Base-by-base conservation (phyloP, 1,140 invertebrate genomes). In the Dendrolimus kikuchii region DNA sequence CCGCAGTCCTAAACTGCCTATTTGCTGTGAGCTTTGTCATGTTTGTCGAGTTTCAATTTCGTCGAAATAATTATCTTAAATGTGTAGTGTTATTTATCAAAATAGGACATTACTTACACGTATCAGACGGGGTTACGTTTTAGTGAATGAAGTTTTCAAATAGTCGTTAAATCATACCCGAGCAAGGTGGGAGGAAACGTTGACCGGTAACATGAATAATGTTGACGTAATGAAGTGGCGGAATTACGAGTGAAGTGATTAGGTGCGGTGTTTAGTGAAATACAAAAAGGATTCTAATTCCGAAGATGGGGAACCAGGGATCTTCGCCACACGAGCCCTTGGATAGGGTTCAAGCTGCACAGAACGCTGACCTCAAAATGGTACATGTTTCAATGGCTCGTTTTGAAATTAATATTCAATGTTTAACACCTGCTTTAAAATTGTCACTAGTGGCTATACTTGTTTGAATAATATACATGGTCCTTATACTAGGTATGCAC, bases 251-350 rank as follows among this genome's bases (percentile, higher is more conserved):
- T 39, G 45, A 55, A 60, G 52, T 63, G 53, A 49, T 52, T 62
- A 47, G 42, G 48, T 53, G 55, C 51, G 59, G 48, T 62, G 43
- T 37, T 9, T n/a, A 56, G 64, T 75, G 67, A 54, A 64, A 59
- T 66, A 55, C 62, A 51, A 50, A 57, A 56, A 48, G 57, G 41
- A 55, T 49, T 54, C 40, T 53, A 40, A 62, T 46, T 47, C 37
- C 47, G 38, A 76, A 51, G 68, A 92, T 92, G 91, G 91, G 91
- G 60, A 92, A 92, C 78, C 91, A 92, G 83, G 90, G 91, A 58
- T 92, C 92, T 47, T 90, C 91, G 64, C 83, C 87, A 37, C 92
- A 92, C 78, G 91, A 92, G 67, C 91, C 91, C 51, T 84, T 92
- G 63, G 90, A 92, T 62, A 88, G 89, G 73, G 88, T 85, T 40